Conservation (phyloP, 2,797 vertebrate species). For the Tenualosa thibaudeaui region DNA sequence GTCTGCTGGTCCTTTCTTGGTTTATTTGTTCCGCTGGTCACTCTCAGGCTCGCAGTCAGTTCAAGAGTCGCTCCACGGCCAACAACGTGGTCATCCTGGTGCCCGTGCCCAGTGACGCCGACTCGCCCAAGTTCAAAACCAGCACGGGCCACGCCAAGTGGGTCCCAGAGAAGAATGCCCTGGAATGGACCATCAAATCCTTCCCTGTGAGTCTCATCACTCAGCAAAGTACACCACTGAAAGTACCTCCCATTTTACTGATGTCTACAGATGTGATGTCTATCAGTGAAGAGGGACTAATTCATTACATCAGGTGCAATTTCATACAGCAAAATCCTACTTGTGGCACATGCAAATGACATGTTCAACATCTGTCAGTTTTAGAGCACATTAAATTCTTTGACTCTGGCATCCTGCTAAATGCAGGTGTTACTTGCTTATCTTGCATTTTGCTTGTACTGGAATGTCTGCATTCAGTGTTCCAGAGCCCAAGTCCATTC, state of each 20-base stretch:
- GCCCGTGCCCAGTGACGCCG: slow-evolving; percentile 81
- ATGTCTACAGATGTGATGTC: neutral
- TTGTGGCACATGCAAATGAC: neutral
- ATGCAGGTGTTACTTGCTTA: neutral
- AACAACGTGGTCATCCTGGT: slow-evolving; percentile 82
- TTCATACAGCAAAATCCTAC: neutral
- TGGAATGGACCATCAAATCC: slow-evolving; percentile 83
- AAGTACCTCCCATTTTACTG: neutral
- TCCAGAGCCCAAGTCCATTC: neutral
- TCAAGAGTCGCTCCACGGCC: slow-evolving; percentile 80
- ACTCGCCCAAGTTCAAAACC: slow-evolving; percentile 84
- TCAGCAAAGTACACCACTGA: neutral
- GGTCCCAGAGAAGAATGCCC: slow-evolving; percentile 78
- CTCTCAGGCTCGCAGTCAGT: slow-evolving; percentile 78
- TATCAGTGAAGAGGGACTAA: neutral
- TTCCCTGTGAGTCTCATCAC: slow-evolving; percentile 73
- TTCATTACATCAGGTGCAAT: neutral
- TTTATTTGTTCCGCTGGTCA: neutral
- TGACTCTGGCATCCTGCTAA: neutral
- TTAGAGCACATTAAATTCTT: neutral
- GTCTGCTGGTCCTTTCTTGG: neutral
- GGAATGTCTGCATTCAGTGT: neutral
- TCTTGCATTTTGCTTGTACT: neutral
- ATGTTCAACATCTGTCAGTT: neutral
- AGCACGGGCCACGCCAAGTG: slow-evolving; percentile 79